Evolutionary conservation across 2,797 vertebrate genomes (phyloP), one percentile per base, ranked within the genome.

Genomic region (Amniataba percoides): DNA sequence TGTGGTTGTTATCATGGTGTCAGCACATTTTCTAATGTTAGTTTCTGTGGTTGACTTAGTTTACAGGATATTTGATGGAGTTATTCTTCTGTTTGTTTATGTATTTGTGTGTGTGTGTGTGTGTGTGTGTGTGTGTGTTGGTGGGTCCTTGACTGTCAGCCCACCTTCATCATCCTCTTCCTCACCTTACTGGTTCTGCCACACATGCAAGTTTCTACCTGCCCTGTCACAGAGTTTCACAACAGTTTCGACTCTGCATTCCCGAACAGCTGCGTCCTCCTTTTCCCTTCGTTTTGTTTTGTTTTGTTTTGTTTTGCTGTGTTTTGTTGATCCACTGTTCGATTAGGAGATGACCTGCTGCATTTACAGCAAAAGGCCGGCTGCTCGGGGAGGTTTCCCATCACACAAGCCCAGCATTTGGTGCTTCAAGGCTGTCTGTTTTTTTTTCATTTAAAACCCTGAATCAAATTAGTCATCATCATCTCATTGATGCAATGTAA

Each of bases 121-220:
- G 39, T 45, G 27, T 61, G 5, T 60, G 60, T 27, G 18, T 36
- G 34, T 19, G 31, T 27, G 34, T 43, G 34, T 42, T 21, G 3
- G 14, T 57, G 56, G 0, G 31, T 27, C 13, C 23, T n/a, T 16
- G 51, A 42, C 34, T 67, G 68, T 64, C 84, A 85, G 40, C 75
- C 59, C 74, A 60, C 49, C 85, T 59, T 80, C 39, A 53, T 57
- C 42, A 53, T 57, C 53, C 7, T 74, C 53, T 7, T 74, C 82
- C 93, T 94, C 82, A 73, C 88, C 71, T 74, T 93, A 60, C 95
- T 84, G 94, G 95, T 96, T 96, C 84, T 88, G 82, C 94, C 86
- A 92, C 95, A 89, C 71, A n/a, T 56, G 59, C 93, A 88, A 73
- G 94, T 96, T 95, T 95, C 92, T 93, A 84, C 93, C 71, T 93